Conservation (phyloP, 2,888 invertebrate species). For the Tinea trinotella region DNA sequence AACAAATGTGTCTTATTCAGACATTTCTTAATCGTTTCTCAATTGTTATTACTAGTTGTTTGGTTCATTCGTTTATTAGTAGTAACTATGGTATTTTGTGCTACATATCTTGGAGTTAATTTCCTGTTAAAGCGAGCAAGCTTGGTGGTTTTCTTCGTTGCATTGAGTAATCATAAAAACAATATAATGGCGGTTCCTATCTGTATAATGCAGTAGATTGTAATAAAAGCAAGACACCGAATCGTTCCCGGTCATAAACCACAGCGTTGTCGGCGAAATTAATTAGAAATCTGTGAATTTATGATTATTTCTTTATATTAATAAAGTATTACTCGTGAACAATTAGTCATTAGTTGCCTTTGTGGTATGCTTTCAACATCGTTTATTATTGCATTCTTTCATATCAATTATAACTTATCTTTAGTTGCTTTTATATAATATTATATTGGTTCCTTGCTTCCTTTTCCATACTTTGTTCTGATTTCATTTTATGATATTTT, state of each 20-base stretch:
- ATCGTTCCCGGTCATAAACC: constrained; percentile 26
- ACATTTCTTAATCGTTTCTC: background rate
- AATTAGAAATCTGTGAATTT: constrained; percentile 23
- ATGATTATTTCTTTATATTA: constrained; percentile 18
- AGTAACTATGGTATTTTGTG: background rate
- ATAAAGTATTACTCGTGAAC: background rate
- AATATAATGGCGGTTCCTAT: constrained; percentile 2
- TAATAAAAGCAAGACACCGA: constrained; percentile 30
- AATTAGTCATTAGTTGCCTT: background rate
- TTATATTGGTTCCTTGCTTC: no score
- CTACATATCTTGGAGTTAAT: background rate
- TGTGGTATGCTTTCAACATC: background rate
- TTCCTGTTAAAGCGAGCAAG: background rate
- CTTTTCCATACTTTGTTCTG: no score
- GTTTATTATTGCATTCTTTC: background rate
- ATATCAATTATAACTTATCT: background rate
- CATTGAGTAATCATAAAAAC: background rate
- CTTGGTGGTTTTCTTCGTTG: background rate
- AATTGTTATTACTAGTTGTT: background rate
- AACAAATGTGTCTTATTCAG: background rate
- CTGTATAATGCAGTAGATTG: background rate
- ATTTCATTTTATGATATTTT: no score
- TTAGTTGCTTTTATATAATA: no score
- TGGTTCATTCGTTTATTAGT: no score
- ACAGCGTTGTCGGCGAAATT: constrained; percentile 19